Percentiles rank a stretch among this genome's conserved stretches.
Evolutionary conservation across 2,797 vertebrate species (phyloP).

Genomic region (Paratrypauchen microcephalus): DNA sequence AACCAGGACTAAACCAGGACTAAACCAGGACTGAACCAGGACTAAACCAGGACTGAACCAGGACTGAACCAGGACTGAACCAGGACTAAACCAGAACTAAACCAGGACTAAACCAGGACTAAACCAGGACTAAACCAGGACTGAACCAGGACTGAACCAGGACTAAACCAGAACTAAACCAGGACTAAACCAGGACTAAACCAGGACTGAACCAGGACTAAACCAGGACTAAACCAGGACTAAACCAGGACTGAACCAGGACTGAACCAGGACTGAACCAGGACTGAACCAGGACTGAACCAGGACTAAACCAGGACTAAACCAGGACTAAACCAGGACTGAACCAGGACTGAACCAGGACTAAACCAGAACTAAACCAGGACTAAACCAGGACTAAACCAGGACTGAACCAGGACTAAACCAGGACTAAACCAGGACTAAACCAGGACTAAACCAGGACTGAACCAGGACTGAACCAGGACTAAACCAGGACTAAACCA

Average conservation of each 20-base stretch:
- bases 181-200: conserved; percentile 18
- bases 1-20: conserved; percentile 17
- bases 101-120: background rate
- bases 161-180: conserved; percentile 12
- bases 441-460: conserved; percentile 16
- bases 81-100: conserved; percentile 14
- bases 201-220: background rate
- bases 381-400: conserved; percentile 18
- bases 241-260: background rate
- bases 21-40: conserved; percentile 17
- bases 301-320: conserved; percentile 18
- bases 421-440: conserved; percentile 17
- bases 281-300: no score
- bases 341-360: background rate
- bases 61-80: background rate
- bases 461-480: no score
- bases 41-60: conserved; percentile 17
- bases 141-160: background rate
- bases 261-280: background rate
- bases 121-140: conserved; percentile 17
- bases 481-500: conserved; percentile 18
- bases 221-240: conserved; percentile 16
- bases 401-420: background rate
- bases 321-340: background rate
- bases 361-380: conserved; percentile 14